Conservation (phyloP, 2,888 invertebrate species). For the Tetragonisca angustula region DNA sequence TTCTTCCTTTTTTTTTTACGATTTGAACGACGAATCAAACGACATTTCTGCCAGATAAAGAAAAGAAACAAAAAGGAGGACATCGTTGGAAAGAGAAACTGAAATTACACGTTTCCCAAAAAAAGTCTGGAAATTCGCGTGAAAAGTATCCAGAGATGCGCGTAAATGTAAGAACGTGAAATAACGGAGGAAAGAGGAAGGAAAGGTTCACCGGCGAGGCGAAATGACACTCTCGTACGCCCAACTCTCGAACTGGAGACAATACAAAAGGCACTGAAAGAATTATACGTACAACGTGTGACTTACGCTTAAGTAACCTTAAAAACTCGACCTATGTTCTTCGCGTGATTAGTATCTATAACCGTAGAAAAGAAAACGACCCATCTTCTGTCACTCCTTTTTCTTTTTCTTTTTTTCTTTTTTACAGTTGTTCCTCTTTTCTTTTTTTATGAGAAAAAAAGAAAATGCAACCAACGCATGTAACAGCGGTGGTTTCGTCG, state of each 20-base stretch:
- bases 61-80: slow-evolving; percentile 28
- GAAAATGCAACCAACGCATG: slow-evolving; percentile 35
- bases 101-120: neutral
- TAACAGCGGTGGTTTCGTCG: slow-evolving; percentile 19
- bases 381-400: neutral
- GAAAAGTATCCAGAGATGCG: too few species aligned
- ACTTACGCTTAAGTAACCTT: slow-evolving; percentile 54
- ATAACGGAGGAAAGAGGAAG: neutral
- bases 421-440: neutral
- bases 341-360: slow-evolving; percentile 36
- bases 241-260: slow-evolving; percentile 32
- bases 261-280: slow-evolving; percentile 68
- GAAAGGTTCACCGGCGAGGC: slow-evolving; percentile 20
- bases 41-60: neutral
- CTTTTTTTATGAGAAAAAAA: slow-evolving; percentile 37
- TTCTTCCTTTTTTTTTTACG: too few species aligned
- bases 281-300: slow-evolving; percentile 56
- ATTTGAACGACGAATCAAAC: neutral
- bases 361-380: slow-evolving; percentile 52
- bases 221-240: slow-evolving; percentile 29
- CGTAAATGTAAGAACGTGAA: neutral
- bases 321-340: slow-evolving; percentile 52
- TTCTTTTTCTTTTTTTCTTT: neutral
- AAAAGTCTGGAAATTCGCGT: too few species aligned
- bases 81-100: neutral